These are phyloP conservation scores for Anadara kagoshimensis DNA, from an alignment of 1,140 invertebrate species.

Conservation along the genomic window DNA sequence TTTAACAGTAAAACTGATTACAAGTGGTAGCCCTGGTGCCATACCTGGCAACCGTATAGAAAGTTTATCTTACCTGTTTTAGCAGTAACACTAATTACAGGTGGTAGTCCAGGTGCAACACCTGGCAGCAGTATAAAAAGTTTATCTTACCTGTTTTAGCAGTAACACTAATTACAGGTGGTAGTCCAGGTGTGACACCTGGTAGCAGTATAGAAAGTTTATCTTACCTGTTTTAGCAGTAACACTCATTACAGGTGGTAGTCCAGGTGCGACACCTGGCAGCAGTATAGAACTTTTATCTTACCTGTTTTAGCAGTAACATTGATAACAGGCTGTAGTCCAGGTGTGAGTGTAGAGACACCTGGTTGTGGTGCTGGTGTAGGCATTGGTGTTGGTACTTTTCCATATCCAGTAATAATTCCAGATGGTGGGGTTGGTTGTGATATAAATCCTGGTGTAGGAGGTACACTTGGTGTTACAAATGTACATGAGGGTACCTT, in stretches of 20 bases:
- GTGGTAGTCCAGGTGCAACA: background rate
- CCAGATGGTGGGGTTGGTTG: constrained; percentile 33
- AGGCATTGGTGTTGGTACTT: constrained; percentile 28
- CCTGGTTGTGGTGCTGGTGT: background rate
- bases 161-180: background rate
- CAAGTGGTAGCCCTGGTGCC: too few species aligned
- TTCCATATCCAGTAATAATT: constrained; percentile 34
- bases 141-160: background rate
- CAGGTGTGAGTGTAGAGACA: constrained; percentile 26
- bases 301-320: constrained; percentile 34
- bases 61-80: too few species aligned
- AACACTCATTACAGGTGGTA: background rate
- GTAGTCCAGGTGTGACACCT: background rate
- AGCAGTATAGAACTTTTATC: background rate
- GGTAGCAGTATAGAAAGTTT: background rate
- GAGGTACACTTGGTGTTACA: constrained; percentile 18
- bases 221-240: background rate
- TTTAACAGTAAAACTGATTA: too few species aligned
- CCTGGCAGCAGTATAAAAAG: background rate
- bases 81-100: background rate
- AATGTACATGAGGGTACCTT: constrained; percentile 32
- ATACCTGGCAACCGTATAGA: too few species aligned
- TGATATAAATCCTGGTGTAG: constrained; percentile 29
- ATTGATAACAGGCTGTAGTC: constrained; percentile 26
- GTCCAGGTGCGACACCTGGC: background rate